Percentiles rank a stretch among this genome's conserved stretches.
phyloP scores from a whole-genome alignment of 1,140 invertebrate genomes.

The Cardiocondyla obscurior region DNA sequence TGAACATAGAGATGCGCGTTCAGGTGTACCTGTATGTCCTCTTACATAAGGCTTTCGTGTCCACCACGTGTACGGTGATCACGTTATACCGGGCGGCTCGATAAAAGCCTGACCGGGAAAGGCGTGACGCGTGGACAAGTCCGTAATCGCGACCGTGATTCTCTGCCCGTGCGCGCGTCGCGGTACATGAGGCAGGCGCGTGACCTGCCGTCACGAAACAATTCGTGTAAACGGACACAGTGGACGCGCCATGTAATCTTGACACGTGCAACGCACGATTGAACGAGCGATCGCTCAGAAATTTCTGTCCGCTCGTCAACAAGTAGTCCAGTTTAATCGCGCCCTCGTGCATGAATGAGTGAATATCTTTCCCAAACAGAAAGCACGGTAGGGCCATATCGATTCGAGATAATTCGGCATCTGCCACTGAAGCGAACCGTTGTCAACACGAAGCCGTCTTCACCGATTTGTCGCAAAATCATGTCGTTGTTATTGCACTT shows the following conservation, averaged over 20 bases:
- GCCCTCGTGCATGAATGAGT: background rate
- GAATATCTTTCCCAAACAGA: background rate
- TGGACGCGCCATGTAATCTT: background rate
- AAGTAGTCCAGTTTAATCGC: background rate
- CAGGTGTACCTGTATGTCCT: background rate
- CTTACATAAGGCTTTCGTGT: constrained; percentile 47
- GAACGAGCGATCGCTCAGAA: background rate
- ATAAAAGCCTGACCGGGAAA: background rate
- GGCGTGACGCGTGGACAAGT: constrained; percentile 28
- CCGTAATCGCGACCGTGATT: constrained; percentile 12
- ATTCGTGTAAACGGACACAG: constrained; percentile 18
- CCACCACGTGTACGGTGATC: constrained; percentile 62
- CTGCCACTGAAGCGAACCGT: too few species aligned
- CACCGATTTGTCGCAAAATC: background rate
- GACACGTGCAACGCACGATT: background rate
- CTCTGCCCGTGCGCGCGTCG: background rate
- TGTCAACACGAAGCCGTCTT: too few species aligned
- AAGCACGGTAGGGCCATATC: too few species aligned
- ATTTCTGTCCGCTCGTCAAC: background rate
- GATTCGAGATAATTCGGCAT: too few species aligned
- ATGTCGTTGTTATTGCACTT: background rate
- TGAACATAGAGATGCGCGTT: background rate
- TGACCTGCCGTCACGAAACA: background rate
- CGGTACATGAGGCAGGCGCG: background rate
- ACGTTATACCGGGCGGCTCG: constrained; percentile 48